Base-by-base conservation (phyloP, 1,140 invertebrate species). In the Anadara kagoshimensis region DNA sequence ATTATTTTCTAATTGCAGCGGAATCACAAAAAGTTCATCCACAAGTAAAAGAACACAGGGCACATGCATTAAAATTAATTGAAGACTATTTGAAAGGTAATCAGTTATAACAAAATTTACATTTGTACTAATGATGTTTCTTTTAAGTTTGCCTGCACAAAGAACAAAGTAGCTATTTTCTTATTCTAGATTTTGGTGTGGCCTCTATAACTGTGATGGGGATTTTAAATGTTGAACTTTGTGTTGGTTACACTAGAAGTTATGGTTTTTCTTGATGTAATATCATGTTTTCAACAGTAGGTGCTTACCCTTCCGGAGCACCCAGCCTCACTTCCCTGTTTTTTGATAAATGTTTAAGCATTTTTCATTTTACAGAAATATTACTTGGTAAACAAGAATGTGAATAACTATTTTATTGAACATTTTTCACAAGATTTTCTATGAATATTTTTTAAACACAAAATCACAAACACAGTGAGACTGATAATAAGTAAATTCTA, bases 41-140 rank as follows among this genome's bases (percentile, higher is more conserved):
- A 11, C 94, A 96, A 84, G 91, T 93, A 61, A 95, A 95, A 88
- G 93, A 96, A 79, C 95, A 97, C 82, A 92, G 94, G 79, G 91
- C 94, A 70, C 92, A 92, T 20, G 93, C 96, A 7, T 85, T 96
- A 10, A 91, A 93, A 22, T 90, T 95, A 0, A 91, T 97, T 66
- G 93, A 95, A 78, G 90, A 91, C 47, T 97, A 97, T 88, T 75
- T 90, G 20, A 90, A 90, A 86, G 85, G 89, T 90, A 68, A 73
- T 10, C 12, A 62, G 57, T 14, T 65, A 24, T 26, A 56, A 22
- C 14, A 12, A 11, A 8, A 61, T 62, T 36, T 5, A 20, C 12
- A 36, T 18, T 53, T 7, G 18, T 5, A 53, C 20, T 12, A 29
- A n/a, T 63, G 16, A 58, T 22, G 18, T 41, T 18, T 14, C 18